Percentiles rank a stretch among this genome's conserved stretches.
Conservation (phyloP, 2,113 vertebrate species). For the Actinemys pallida region DNA sequence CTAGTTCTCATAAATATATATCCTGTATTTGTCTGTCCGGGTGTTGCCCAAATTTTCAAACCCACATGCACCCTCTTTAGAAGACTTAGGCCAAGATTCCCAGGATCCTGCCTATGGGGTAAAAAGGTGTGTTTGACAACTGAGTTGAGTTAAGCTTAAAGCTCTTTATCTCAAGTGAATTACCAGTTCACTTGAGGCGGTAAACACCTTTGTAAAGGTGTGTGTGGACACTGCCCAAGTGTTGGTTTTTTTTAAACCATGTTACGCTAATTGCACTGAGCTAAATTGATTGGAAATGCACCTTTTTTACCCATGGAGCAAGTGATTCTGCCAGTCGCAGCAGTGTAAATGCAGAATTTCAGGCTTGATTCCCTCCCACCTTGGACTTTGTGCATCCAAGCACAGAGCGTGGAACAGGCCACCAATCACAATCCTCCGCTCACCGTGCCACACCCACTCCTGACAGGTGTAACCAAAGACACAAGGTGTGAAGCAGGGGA, state of each 20-base stretch:
- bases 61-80: not conserved
- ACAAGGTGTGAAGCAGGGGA: no score
- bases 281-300: not conserved
- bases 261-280: not conserved
- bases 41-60: not conserved
- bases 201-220: not conserved
- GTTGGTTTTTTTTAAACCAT: not conserved
- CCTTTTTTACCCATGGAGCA: not conserved
- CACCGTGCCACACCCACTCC: no score
- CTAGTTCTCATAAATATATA: not conserved
- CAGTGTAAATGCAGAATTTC: no score
- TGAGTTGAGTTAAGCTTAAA: not conserved
- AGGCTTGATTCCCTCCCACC: not conserved
- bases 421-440: not conserved
- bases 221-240: not conserved
- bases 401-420: not conserved
- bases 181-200: no score
- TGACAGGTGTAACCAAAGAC: not conserved
- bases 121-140: not conserved
- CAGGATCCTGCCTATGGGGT: not conserved
- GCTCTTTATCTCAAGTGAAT: no score
- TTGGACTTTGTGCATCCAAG: not conserved
- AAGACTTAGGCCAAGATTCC: not conserved
- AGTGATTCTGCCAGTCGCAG: not conserved
- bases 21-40: no score